Conservation (phyloP, 1,140 invertebrate species). For the Adelges cooleyi region DNA sequence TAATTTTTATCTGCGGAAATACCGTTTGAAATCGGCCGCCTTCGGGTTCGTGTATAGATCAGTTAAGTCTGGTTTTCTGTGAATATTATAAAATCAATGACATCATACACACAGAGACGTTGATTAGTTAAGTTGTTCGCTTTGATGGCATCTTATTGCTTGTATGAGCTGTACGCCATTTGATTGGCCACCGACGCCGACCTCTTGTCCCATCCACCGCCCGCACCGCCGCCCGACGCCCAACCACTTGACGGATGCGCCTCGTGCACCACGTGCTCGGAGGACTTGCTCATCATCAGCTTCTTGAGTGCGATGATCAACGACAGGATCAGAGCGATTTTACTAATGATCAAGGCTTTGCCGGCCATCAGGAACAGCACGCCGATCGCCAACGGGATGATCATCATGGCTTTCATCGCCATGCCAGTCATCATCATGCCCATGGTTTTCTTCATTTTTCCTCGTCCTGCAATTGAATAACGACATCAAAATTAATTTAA, state of each 20-base stretch:
- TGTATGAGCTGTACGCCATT: conserved; percentile 60
- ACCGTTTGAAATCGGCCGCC: too few relatives aligned
- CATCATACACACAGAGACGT: too few relatives aligned
- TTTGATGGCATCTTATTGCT: conserved; percentile 36
- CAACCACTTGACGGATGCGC: conserved; percentile 37
- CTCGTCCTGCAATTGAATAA: conserved; percentile 33
- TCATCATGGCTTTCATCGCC: conserved; percentile 52
- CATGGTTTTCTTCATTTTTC: conserved; percentile 45
- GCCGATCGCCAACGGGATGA: conserved; percentile 60
- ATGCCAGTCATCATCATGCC: conserved; percentile 49
- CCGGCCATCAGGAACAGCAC: conserved; percentile 58
- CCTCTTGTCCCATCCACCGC: conserved; percentile 46
- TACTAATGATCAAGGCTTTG: conserved; percentile 60
- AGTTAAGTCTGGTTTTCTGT: too few relatives aligned
- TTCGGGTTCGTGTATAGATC: too few relatives aligned
- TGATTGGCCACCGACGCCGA: conserved; percentile 44
- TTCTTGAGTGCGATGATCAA: conserved; percentile 66
- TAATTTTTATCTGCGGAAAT: too few relatives aligned
- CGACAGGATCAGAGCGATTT: conserved; percentile 63
- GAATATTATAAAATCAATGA: too few relatives aligned
- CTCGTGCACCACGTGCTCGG: conserved; percentile 37
- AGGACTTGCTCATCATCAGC: conserved; percentile 44
- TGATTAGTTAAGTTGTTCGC: too few relatives aligned
- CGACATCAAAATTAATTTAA: background rate
- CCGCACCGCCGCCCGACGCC: conserved; percentile 31